These are phyloP conservation scores for Cancer borealis DNA, from an alignment of 2,888 invertebrate species.

Conservation along the genomic window DNA sequence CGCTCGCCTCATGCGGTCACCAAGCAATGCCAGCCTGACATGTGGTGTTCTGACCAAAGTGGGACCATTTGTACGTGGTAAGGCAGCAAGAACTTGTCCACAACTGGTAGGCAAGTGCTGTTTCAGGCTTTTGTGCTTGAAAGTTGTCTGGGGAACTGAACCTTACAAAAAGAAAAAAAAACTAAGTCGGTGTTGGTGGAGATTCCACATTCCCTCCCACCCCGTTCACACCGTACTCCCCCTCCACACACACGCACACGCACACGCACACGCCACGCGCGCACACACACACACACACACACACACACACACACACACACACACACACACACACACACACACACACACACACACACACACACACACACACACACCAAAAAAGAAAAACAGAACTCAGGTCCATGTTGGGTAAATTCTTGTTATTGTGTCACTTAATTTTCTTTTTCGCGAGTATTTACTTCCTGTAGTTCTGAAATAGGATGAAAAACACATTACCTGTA, in stretches of 20 bases:
- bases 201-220: not conserved
- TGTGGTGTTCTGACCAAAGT: not conserved
- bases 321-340: not conserved
- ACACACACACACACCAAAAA: not conserved
- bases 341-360: not conserved
- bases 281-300: not conserved
- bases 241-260: too few relatives aligned
- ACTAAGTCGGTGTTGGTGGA: not conserved
- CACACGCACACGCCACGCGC: not conserved
- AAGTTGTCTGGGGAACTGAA: not conserved
- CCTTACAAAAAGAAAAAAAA: not conserved
- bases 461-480: not conserved
- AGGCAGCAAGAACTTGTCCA: not conserved
- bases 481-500: not conserved
- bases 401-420: not conserved
- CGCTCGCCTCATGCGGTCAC: not conserved
- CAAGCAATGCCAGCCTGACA: not conserved
- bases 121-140: not conserved
- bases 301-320: not conserved
- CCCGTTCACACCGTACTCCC: too few relatives aligned
- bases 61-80: not conserved
- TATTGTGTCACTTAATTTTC: not conserved
- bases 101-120: not conserved
- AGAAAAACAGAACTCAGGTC: not conserved
- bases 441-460: not conserved